A percentile compares a stretch with the other conserved stretches of the same genome.
Evolutionary conservation across 2,797 vertebrate genomes (phyloP).

Genomic region (Echeneis naucrates): DNA sequence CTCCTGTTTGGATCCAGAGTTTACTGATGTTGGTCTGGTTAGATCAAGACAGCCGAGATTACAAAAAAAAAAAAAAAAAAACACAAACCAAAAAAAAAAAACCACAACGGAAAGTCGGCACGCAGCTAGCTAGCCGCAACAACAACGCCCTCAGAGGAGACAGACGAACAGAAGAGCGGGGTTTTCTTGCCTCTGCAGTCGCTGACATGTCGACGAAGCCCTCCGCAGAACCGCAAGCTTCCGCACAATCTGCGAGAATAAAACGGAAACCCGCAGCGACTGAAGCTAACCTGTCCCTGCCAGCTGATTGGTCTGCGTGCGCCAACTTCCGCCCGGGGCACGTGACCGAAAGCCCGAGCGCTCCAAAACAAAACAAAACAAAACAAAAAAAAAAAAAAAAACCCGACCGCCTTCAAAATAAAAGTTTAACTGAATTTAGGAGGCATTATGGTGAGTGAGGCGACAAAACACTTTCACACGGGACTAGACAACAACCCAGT

Average conservation of each 20-base stretch:
- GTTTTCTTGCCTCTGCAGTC: conserved; percentile 47
- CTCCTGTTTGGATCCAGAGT: neutral
- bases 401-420: conserved; percentile 11
- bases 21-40: neutral
- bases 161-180: neutral
- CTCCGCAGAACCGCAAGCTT: neutral
- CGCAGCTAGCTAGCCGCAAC: no score
- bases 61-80: neutral
- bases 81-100: no score
- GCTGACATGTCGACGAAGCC: neutral
- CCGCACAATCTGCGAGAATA: rapidly evolving
- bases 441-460: neutral
- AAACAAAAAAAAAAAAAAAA: no score
- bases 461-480: neutral
- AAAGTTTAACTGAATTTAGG: neutral
- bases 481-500: no score
- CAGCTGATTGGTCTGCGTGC: conserved; percentile 46
- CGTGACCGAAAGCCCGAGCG: conserved; percentile 12
- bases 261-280: conserved; percentile 29
- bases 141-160: no score
- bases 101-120: neutral
- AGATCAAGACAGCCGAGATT: neutral
- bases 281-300: neutral
- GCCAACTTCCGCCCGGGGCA: conserved; percentile 18
- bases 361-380: conserved; percentile 9